Evolutionary conservation across 2,113 vertebrate genomes (phyloP), one percentile per base, ranked within the genome.

Genomic region (Oreochromis aureus): DNA sequence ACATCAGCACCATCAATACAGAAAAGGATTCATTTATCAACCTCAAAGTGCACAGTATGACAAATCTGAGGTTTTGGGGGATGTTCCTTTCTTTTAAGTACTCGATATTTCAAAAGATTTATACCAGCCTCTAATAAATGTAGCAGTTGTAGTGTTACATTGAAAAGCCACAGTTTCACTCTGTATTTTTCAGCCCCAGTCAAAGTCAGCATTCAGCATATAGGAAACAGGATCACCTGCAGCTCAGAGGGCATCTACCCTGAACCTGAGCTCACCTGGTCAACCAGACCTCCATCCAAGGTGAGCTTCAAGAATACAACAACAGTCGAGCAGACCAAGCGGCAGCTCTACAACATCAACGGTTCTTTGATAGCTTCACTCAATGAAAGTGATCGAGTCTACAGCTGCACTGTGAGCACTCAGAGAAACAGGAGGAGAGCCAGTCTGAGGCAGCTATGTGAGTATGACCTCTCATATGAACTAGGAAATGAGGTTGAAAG

Each of bases 1-100:
- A 96, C 3, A 89, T 91, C 51, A 96, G 94, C 86, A 94, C 91
- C 30, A 2, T 1, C 0, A 1, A 6, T 6, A 3, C 27, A n/a
- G 59, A 6, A 61, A 63, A 24, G 5, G 87, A 95, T 27, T 8
- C 18, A 18, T 56, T 88, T 6, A 81, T 97, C n/a, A 8, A 0
- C 0, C 82, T 97, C 1, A 39, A 0, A 0, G 6, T 96, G 15
- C 53, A 56, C 84, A 96, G 96, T 97, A 44, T 81, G 92, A 56
- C 11, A 66, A 66, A 13, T 66, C 10, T 66, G 34, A 66, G 61
- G 61, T 66, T 66, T 66, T 66, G 61, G 32, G 61, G 61, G 32
- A n/a, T 66, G n/a, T 66, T 5, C 10, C n/a, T 3, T 63, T 36
- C 10, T 66, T 66, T 39, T 66, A 66, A 36, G 6, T 5, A 1